Evolutionary conservation across 2,113 vertebrate species (phyloP).

Genomic region (Anoura caudifer): DNA sequence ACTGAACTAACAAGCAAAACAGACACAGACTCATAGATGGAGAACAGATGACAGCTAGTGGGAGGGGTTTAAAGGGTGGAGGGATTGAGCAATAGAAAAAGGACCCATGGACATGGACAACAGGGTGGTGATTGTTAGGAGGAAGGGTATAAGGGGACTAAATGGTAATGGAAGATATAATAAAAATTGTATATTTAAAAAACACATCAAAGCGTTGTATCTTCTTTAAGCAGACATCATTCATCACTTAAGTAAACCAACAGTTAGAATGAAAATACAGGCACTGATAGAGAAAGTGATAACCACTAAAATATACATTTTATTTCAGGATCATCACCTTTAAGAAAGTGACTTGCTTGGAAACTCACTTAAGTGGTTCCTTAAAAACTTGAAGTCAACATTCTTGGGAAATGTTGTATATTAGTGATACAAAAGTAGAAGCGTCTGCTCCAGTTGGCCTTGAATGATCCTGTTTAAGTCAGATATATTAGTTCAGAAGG

Average conservation of each 20-base stretch:
- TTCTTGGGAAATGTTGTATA: background rate
- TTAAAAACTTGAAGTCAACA: slow-evolving; percentile 42
- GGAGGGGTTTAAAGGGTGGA: too few relatives aligned
- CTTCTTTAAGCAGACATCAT: slow-evolving; percentile 20
- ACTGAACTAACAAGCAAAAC: too few relatives aligned
- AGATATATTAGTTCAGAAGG: background rate
- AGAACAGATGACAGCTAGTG: too few relatives aligned
- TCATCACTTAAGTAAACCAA: slow-evolving; percentile 39
- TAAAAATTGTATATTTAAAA: too few relatives aligned
- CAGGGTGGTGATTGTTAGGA: too few relatives aligned
- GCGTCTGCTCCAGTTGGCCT: background rate
- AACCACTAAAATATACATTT: background rate
- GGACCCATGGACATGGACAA: too few relatives aligned
- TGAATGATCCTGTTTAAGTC: background rate
- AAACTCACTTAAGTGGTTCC: slow-evolving; percentile 17
- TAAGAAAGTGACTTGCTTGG: slow-evolving; percentile 30
- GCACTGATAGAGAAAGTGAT: background rate
- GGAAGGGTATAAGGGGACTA: too few relatives aligned
- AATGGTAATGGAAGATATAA: too few relatives aligned
- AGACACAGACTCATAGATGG: too few relatives aligned
- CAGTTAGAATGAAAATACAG: slow-evolving; percentile 43
- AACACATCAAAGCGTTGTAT: background rate
- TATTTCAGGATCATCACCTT: slow-evolving; percentile 22
- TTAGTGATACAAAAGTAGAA: background rate
- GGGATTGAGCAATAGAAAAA: too few relatives aligned